Evolutionary conservation across 2,113 vertebrate genomes (phyloP), one percentile per base, ranked within the genome.

Genomic region (Pungitius pungitius): DNA sequence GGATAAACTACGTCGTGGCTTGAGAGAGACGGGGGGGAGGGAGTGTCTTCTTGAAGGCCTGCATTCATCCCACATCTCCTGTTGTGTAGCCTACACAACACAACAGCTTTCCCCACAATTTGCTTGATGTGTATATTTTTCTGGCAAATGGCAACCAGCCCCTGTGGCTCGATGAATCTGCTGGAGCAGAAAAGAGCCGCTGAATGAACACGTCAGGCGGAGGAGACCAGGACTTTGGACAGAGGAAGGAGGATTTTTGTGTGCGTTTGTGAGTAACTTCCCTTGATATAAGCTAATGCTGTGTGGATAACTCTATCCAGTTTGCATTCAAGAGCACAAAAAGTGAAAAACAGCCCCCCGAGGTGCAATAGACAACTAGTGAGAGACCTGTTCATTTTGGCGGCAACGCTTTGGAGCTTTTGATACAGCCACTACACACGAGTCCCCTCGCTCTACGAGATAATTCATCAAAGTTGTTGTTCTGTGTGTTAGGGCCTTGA

Each of bases 21-120:
- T 52, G 39, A 35, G 65, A 57, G 54, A 47, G 27, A 59, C 6
- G 30, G 43, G 8, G 14, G n/a, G 40, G 58, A 17, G 15, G 17
- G 57, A 1, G 4, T 6, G 54, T 11, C 3, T 55, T 77, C 73
- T 77, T 62, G 60, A 84, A 68, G 60, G 71, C 67, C 57, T 51
- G 33, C 59, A 73, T 61, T 68, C 77, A 62, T 77, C 62, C 71
- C 57, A 37, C 24, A 17, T 6, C 45, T 39, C 30, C 76, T 77
- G 51, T 42, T 71, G 75, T 73, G 77, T 24, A 56, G 76, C 54
- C 58, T 78, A n/a, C n/a, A n/a, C n/a, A 77, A 59, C 70, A 73
- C 78, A 80, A 64, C 77, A 69, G 56, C 84, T 84, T 81, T 67
- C 64, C 77, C 82, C 77, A 84, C 87, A 80, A 84, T 85, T 87